Base-by-base conservation (phyloP, 1,140 invertebrate species). In the Mya arenaria region DNA sequence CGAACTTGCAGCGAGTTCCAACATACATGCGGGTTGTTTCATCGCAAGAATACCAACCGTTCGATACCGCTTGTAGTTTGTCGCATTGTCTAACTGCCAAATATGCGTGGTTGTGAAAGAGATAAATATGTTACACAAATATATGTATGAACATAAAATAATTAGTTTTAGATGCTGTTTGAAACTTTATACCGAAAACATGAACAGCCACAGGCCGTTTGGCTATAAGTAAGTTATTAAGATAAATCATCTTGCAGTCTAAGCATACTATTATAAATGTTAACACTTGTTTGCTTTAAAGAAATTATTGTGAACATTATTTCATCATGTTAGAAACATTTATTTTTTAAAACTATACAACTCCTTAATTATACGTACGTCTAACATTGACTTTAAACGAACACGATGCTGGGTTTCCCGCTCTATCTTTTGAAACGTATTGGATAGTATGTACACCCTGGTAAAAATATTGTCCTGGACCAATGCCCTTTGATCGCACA, bases 1-100 rank as follows among this genome's bases (percentile, higher is more conserved):
- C 73, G 34, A 75, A 75, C 39, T 60, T 58, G 25, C 73, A 75
- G 8, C 41, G 56, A 28, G 36, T 75, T 15, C 73, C 73, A 19
- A 39, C 32, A 23, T 41, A n/a, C 58, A 75, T 60, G 13, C 63
- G 36, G 30, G 44, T 19, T 19, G 36, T 55, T 28, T 34, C 39
- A 30, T 75, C 32, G 34, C 73, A 75, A 8, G 41, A 4, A 34
- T 34, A 63, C 73, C 58, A 75, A 25, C 73, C 73, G 41, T 75
- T 39, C 1, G 30, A 30, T 23, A 75, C 19, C 8, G 37, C 17
- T 28, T 30, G 30, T 60, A 56, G 63, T 8, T 32, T 17, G 13
- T 36, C 34, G 52, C 73, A 75, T 8, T 37, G 15, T 25, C 23
- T 28, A 32, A 63, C 73, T 75, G 58, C 48, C 48, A 52, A 55